Conservation (phyloP, 2,113 vertebrate genomes). For the Caranx melampygus region DNA sequence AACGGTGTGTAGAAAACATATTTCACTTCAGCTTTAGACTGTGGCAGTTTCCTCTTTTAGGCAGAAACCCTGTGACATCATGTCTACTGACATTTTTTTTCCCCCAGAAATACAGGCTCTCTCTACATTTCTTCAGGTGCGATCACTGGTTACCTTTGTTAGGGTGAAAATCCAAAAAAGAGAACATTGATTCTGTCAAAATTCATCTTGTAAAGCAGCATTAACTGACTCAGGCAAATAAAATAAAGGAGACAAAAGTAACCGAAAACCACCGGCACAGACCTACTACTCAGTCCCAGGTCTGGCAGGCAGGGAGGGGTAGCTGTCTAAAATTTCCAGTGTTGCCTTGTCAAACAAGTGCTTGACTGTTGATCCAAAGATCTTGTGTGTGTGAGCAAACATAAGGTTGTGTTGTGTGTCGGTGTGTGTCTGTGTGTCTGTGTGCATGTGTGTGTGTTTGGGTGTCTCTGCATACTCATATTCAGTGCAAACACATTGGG, state of each 20-base stretch:
- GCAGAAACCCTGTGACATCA: constrained; percentile 75
- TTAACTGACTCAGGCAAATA: constrained; percentile 77
- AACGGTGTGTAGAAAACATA: constrained; percentile 71
- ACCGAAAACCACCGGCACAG: constrained; percentile 52
- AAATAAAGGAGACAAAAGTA: constrained; percentile 65
- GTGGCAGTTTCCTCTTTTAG: constrained; percentile 80
- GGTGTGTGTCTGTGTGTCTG: constrained; percentile 32
- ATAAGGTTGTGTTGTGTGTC: constrained; percentile 50
- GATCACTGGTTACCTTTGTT: constrained; percentile 53
- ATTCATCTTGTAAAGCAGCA: constrained; percentile 77
- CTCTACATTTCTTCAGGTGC: constrained; percentile 43
- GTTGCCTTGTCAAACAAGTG: constrained; percentile 78
- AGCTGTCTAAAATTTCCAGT: constrained; percentile 73
- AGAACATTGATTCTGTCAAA: constrained; percentile 66
- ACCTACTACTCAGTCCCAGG: constrained; percentile 55
- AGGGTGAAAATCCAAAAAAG: constrained; percentile 63
- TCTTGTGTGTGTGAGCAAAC: constrained; percentile 76
- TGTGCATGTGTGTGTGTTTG: constrained; percentile 50
- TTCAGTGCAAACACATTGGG: constrained; percentile 86
- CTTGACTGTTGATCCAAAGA: constrained; percentile 71
- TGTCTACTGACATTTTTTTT: constrained; percentile 39
- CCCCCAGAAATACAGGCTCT: constrained; percentile 46
- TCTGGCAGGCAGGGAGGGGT: constrained; percentile 62
- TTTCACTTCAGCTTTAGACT: constrained; percentile 69
- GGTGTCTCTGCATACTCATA: constrained; percentile 80